A percentile compares a stretch with the other conserved stretches of the same genome.
These are phyloP conservation scores for Cepaea nemoralis DNA, from an alignment of 1,140 invertebrate species.

Conservation along the genomic window DNA sequence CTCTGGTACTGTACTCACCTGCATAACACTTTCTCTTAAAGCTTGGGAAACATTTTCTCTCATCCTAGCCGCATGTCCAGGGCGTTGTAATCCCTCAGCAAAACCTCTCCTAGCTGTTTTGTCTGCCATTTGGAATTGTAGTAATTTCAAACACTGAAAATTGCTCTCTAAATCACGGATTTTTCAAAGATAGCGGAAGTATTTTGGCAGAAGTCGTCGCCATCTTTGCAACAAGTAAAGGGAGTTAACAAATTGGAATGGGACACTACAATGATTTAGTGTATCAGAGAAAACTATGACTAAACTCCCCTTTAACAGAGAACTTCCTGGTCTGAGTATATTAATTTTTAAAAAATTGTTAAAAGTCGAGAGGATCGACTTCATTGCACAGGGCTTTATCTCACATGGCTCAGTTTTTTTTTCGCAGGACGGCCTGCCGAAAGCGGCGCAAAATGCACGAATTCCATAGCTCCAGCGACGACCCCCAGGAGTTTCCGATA, in stretches of 20 bases:
- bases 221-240: conserved; percentile 32
- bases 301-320: not conserved
- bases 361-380: no score
- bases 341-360: no score
- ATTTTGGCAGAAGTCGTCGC: conserved; percentile 9
- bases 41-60: conserved; percentile 49
- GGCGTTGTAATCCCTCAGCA: conserved; percentile 46
- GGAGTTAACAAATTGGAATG: not conserved
- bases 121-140: not conserved
- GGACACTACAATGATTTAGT: not conserved
- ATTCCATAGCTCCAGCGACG: no score
- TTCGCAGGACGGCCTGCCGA: no score
- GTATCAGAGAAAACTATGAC: not conserved
- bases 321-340: no score
- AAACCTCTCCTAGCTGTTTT: conserved; percentile 46
- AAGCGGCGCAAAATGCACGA: no score
- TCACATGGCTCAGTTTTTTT: no score
- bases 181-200: conserved; percentile 24
- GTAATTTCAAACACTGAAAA: not conserved
- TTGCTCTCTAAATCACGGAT: not conserved
- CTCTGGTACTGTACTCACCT: no score
- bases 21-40: conserved; percentile 50
- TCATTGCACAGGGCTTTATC: no score
- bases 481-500: no score
- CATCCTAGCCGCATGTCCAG: conserved; percentile 52